Conservation (phyloP, 2,888 invertebrate species). For the Phasia obesa region DNA sequence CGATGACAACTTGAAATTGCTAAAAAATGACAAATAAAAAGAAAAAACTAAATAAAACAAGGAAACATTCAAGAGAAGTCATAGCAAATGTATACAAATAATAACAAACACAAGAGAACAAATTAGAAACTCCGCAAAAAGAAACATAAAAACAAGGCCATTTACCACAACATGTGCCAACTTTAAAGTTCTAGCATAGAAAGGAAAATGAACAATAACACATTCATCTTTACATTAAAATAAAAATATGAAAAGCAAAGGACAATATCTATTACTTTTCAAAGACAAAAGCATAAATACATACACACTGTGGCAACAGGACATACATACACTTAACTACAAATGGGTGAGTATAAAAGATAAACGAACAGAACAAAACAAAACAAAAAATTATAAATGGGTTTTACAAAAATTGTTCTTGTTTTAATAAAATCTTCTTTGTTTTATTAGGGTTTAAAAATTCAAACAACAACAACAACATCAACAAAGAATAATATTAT, state of each 20-base stretch:
- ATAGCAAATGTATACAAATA: conserved; percentile 2
- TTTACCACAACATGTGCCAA: conserved; percentile 71
- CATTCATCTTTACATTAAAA: conserved; percentile 22
- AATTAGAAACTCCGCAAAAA: conserved; percentile 5
- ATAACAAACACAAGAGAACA: not conserved
- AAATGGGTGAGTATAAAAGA: not conserved
- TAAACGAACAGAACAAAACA: not conserved
- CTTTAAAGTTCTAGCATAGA: conserved; percentile 39
- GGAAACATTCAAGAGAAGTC: conserved; percentile 29
- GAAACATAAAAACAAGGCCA: conserved; percentile 56
- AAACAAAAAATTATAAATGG: conserved; percentile 48
- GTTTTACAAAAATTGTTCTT: not conserved
- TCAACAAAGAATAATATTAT: conserved; percentile 35
- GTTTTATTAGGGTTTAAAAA: conserved; percentile 43
- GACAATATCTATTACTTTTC: conserved; percentile 40
- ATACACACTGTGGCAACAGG: conserved; percentile 14
- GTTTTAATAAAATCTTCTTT: conserved; percentile 54
- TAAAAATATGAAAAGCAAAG: conserved; percentile 5
- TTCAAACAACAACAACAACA: not conserved
- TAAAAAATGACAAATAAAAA: conserved; percentile 33
- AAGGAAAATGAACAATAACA: conserved; percentile 14
- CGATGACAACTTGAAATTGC: conserved; percentile 56
- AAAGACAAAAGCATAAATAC: conserved; percentile 1
- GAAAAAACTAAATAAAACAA: conserved; percentile 26
- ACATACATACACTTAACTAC: conserved; percentile 27